phyloP scores from a whole-genome alignment of 2,113 vertebrate genomes.

The Lasiurus cinereus region DNA sequence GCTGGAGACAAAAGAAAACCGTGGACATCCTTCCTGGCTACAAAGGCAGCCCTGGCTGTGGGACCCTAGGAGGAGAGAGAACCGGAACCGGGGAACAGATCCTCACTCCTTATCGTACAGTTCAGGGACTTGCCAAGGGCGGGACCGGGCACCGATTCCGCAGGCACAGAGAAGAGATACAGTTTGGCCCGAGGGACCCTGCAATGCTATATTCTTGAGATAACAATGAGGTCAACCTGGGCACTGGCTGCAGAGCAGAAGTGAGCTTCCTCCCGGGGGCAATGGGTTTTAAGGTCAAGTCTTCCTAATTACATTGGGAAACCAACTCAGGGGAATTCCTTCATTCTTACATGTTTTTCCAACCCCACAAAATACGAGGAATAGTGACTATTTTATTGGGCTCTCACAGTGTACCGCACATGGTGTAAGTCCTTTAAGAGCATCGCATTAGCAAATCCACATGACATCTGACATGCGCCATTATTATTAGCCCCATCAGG shows the following conservation, averaged over 20 bases:
- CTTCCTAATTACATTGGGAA: slow-evolving; percentile 68
- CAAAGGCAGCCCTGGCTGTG: slow-evolving; percentile 56
- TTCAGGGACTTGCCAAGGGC: background rate
- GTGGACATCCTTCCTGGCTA: slow-evolving; percentile 83
- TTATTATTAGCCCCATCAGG: background rate
- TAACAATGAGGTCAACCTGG: slow-evolving; percentile 66
- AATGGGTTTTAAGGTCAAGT: slow-evolving; percentile 50
- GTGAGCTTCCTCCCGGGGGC: slow-evolving; percentile 62
- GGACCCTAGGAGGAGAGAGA: slow-evolving; percentile 74
- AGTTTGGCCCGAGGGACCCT: slow-evolving; percentile 38
- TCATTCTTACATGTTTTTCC: slow-evolving; percentile 69
- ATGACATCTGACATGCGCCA: background rate
- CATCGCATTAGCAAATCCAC: background rate
- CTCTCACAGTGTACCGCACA: background rate
- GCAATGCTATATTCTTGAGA: background rate
- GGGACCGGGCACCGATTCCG: rapidly evolving
- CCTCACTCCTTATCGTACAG: background rate
- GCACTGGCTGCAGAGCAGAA: background rate
- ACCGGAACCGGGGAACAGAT: slow-evolving; percentile 70
- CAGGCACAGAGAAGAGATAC: background rate
- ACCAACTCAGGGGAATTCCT: slow-evolving; percentile 74
- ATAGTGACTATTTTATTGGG: slow-evolving; percentile 15
- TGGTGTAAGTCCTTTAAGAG: background rate
- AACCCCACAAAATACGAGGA: slow-evolving; percentile 65
- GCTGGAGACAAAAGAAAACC: slow-evolving; percentile 79